Base-by-base conservation (phyloP, 53 echinoderm and acorn worm species). In the Mesocentrotus franciscanus region DNA sequence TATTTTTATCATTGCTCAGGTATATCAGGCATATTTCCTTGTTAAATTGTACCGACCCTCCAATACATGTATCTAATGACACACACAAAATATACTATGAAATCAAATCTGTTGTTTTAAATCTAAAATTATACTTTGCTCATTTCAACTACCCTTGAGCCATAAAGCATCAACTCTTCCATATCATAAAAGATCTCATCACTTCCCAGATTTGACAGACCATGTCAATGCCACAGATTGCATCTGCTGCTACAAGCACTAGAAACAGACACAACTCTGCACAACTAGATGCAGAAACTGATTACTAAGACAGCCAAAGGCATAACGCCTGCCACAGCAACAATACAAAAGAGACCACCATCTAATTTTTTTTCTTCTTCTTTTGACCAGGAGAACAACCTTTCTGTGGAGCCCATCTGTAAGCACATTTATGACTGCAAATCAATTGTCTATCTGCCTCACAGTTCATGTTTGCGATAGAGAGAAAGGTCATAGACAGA, bases 401-500 rank as follows among this genome's bases (percentile, higher is more conserved):
- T 22, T 36, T 84, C 49, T 36, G 42, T 84, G 49, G 55, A 42
- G 84, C 22, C 39, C 18, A 84, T 84, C 84, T 84, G 49, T 84
- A 84, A 42, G 84, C 49, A 84, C 49, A 20, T 49, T 84, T 84
- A 84, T 84, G 84, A 84, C 84, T 20, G 49, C 49, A 18, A 84
- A 42, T 49, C 17, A 84, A 84, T 20, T 84, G 20, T 84, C 84
- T 84, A 42, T 84, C 39, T 84, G 49, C 49, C 42, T 8, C 18
- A 36, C 24, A 49, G 36, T 42, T 84, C 84, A 84, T 36, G 84
- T 84, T 84, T 39, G 84, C 49, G 18, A 22, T 42, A 30, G 90
- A 56, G 27, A n/a, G 9, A 90, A 90, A 90, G 90, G 90, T 90
- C 90, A 90, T 29, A 90, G 90, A 90, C 90, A 60, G 90, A 60